Base-by-base conservation (phyloP, 2,888 invertebrate species). In the Arctia plantaginis region DNA sequence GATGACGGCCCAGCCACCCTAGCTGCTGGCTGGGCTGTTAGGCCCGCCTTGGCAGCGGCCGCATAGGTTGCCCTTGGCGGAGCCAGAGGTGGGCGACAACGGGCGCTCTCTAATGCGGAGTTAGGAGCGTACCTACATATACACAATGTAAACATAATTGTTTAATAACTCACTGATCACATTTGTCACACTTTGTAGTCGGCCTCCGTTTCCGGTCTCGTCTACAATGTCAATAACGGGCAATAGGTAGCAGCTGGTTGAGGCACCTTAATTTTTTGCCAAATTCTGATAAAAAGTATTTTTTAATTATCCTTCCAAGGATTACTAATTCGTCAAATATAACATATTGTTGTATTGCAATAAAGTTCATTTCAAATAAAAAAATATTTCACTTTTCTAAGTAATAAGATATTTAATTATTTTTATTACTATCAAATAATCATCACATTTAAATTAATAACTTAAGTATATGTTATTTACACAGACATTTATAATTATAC, bases 221-320 rank as follows among this genome's bases (percentile, higher is more conserved):
- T 7, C 51, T 65, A 35, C 35, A 67, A 71, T 77, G 77, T 77
- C 75, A 72, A 74, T 80, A 79, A 77, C 71, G 69, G 23, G 69
- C 75, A 82, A 82, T 82, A 83, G 23, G 51, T 51, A 23, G 84
- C 71, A 75, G 67, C 47, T 82, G 35, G 35, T 75, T 23, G 12
- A 55, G 33, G 44, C 10, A 30, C 41, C 20, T 27, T 23, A n/a
- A 7, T 7, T 51, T 12, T 55, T 55, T 55, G 23, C 15, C 68
- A 30, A 33, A 71, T n/a, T n/a, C 27, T 35, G n/a, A n/a, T 59
- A n/a, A n/a, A 3, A 33, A 66, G 13, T 71, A 39, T 39, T 47
- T 65, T 33, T 67, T 64, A 51, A 51, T 23, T 51, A 20, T 23
- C 20, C 7, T 23, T n/a, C 2, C 55, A 0, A n/a, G 3, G 3